Percentiles rank a stretch among this genome's conserved stretches.
These are phyloP conservation scores for Solenodon paradoxus DNA, from an alignment of 2,113 vertebrate species.

Conservation along the genomic window DNA sequence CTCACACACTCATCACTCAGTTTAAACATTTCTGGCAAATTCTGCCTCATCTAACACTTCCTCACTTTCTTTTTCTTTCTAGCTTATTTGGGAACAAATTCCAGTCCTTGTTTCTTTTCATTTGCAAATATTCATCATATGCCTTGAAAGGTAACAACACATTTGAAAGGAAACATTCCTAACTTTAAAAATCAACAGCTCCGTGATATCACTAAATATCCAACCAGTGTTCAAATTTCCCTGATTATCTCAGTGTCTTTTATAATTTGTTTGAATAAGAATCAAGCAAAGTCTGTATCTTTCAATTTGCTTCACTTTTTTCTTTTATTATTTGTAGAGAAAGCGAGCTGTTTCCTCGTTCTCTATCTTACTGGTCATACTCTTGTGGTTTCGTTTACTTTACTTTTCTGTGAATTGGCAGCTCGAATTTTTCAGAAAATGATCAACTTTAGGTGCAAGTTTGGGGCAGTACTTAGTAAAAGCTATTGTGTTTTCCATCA, in stretches of 20 bases:
- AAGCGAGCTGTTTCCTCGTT: not conserved
- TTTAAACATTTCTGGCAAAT: not conserved
- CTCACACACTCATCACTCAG: not conserved
- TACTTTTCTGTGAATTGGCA: not conserved
- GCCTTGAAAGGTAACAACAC: not conserved
- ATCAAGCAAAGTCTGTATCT: not conserved
- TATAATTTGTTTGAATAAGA: not conserved
- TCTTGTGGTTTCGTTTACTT: not conserved
- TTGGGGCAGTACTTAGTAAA: not conserved
- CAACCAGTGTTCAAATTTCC: not conserved
- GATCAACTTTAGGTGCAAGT: not conserved
- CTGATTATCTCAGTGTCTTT: not conserved
- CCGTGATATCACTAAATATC: not conserved
- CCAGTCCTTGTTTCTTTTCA: not conserved
- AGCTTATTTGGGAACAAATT: not conserved
- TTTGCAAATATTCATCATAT: not conserved
- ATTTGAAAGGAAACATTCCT: not conserved
- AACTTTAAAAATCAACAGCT: not conserved
- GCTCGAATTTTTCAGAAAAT: not conserved
- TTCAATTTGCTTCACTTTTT: not conserved
- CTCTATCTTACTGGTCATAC: not conserved
- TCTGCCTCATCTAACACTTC: not conserved
- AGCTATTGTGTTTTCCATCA: not conserved
- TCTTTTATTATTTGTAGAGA: not conserved
- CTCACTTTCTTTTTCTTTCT: not conserved